Conservation (phyloP, 2,113 vertebrate species). For the Vidua chalybeata region DNA sequence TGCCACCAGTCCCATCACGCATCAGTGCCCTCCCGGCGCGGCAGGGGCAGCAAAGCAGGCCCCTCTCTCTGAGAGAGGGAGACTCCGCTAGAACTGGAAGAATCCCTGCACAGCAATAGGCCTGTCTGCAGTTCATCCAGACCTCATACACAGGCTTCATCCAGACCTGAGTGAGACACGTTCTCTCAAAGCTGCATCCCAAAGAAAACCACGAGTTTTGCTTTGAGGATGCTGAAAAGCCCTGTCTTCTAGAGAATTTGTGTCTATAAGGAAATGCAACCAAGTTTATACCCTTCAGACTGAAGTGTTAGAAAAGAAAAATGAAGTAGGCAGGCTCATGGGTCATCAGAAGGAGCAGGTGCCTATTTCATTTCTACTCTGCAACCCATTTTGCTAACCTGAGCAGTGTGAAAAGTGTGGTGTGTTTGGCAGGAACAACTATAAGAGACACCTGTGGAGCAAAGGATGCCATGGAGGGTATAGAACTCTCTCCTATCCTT, state of each 20-base stretch:
- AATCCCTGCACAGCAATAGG: background rate
- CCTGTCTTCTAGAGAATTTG: background rate
- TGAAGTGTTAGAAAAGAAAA: background rate
- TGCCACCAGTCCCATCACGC: background rate
- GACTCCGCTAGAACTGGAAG: background rate
- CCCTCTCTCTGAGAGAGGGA: background rate
- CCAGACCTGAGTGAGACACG: background rate
- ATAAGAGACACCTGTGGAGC: background rate
- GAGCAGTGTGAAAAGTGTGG: background rate
- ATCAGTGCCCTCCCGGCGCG: background rate
- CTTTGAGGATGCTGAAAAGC: background rate
- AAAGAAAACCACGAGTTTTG: background rate
- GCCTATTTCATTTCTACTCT: background rate
- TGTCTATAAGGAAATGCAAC: background rate
- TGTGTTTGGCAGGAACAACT: background rate
- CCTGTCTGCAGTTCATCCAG: background rate
- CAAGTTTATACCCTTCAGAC: background rate
- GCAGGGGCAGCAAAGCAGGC: background rate
- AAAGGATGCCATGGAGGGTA: background rate
- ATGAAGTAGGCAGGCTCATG: rapidly evolving
- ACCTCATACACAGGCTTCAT: rapidly evolving
- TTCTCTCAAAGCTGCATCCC: background rate
- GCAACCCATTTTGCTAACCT: background rate
- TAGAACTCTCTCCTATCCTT: background rate
- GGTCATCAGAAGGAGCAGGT: background rate